Evolutionary conservation across 2,888 invertebrate species (phyloP), one percentile per base, ranked within the genome.

Genomic region (Torymus aiolomorphi): DNA sequence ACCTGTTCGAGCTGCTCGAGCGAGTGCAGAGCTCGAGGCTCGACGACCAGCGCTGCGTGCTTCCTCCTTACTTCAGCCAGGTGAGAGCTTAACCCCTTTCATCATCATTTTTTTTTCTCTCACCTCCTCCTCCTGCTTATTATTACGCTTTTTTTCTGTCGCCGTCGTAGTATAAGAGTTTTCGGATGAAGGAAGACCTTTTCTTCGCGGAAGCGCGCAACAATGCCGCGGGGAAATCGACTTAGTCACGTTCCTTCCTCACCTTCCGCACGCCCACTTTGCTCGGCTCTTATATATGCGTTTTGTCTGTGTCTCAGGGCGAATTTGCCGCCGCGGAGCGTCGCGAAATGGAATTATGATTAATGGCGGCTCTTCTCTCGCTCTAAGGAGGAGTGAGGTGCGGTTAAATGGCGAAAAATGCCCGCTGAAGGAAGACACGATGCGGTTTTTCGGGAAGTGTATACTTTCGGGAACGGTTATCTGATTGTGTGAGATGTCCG

Each of bases 21-120:
- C 94, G 96, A 89, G 96, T 97, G 85, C 98, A 98, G 91, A 96
- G 97, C 92, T 97, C 97, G 86, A 94, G 98, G 82, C 92, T 98
- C 89, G 98, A 99, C 91, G 98, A 98, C 93, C 98, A 99, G 92
- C 94, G 98, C 92, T 98, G 98, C 91, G 97, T 97, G 86, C 93
- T 98, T 89, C 98, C 98, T 84, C 94, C 96, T 72, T 96, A 96
- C 92, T 96, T 96, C 92, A 95, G 95, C 90, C 96, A 96, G 95
- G 96, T 96, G 91, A 91, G 93, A 83, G 66, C 75, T 14, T 42
- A 13, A 61, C 14, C 24, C 69, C 57, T 52, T 52, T 42, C 0
- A 42, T 42, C 42, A 42, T 42, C 8, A 52, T 75, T 65, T 59
- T 49, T 73, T 42, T 42, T 52, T 20, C 2, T n/a, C 42, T 49